Conservation (phyloP, 2,113 vertebrate species). For the Megalops atlanticus region DNA sequence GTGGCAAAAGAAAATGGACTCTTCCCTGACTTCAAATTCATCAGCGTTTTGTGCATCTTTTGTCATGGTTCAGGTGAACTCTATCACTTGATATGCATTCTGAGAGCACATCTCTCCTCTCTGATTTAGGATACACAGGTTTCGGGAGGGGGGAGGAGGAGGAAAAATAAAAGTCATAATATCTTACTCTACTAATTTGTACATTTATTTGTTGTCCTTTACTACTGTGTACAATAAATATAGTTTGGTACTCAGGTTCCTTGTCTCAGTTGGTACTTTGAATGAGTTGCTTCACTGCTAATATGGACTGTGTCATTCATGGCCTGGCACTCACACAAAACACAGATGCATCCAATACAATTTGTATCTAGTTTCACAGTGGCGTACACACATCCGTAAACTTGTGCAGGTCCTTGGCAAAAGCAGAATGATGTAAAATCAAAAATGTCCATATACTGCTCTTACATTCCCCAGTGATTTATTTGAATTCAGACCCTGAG, state of each 20-base stretch:
- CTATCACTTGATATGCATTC: slow-evolving; percentile 14
- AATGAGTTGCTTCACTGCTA: too few species aligned
- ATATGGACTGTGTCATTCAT: too few species aligned
- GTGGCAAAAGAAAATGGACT: slow-evolving; percentile 26
- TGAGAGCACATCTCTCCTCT: slow-evolving; percentile 13
- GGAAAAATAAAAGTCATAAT: slow-evolving; percentile 55
- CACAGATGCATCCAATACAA: too few species aligned
- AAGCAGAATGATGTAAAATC: too few species aligned
- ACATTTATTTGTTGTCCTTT: slow-evolving; percentile 80
- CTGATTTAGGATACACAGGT: neutral
- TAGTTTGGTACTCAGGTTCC: slow-evolving; percentile 78
- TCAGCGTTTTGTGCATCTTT: neutral
- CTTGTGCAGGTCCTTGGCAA: too few species aligned
- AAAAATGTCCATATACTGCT: too few species aligned
- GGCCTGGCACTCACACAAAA: too few species aligned
- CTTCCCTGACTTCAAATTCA: slow-evolving; percentile 20
- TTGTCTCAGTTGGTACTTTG: neutral
- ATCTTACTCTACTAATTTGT: slow-evolving; percentile 78
- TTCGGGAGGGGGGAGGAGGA: slow-evolving; percentile 35
- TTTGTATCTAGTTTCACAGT: too few species aligned
- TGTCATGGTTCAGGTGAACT: slow-evolving; percentile 8
- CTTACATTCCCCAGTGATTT: too few species aligned
- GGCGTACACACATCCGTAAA: too few species aligned
- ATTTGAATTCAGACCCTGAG: too few species aligned
- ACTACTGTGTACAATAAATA: slow-evolving; percentile 86